Evolutionary conservation across 2,113 vertebrate genomes (phyloP), one percentile per base, ranked within the genome.

Genomic region (Mola mola): DNA sequence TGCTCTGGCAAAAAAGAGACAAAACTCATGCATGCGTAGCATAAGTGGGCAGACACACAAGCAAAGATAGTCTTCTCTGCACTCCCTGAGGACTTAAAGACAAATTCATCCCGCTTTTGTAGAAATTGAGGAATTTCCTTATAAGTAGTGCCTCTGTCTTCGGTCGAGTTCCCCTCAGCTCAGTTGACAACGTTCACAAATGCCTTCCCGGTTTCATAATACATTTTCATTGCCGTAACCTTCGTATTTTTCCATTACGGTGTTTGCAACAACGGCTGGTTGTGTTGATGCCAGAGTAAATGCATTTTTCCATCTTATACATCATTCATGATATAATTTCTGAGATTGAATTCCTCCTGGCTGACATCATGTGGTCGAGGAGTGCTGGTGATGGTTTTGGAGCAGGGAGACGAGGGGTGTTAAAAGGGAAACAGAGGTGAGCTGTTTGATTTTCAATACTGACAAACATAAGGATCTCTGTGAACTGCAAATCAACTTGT

Each of bases 241-340:
- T 82, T 73, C 72, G 48, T 60, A 77, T 85, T 84, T 88, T 81
- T 88, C 77, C 83, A 86, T 89, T 82, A 84, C 17, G 41, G 62
- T 72, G 76, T 80, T 84, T 80, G 86, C 84, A 77, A 85, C 89
- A 87, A 86, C 83, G 80, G 79, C 84, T 86, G 76, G 79, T 86
- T 87, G 87, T 87, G 83, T 81, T 69, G 78, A 81, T 24, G 78
- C 78, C 61, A 5, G 80, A 85, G 87, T 84, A 88, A 87, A 88
- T 86, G 86, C 80, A 76, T 87, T 88, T 85, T 84, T 69, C 71
- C 34, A 3, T 73, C 75, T 84, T 66, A 90, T 89, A 85, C 83
- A 88, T 89, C 86, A 88, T 89, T 90, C 87, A 90, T 88, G 85
- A 88, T 73, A 85, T 87, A 66, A 82, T 88, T 87, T 79, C 77